Evolutionary conservation across 2,888 invertebrate species (phyloP).

Genomic region (Drosophila neonasuta): DNA sequence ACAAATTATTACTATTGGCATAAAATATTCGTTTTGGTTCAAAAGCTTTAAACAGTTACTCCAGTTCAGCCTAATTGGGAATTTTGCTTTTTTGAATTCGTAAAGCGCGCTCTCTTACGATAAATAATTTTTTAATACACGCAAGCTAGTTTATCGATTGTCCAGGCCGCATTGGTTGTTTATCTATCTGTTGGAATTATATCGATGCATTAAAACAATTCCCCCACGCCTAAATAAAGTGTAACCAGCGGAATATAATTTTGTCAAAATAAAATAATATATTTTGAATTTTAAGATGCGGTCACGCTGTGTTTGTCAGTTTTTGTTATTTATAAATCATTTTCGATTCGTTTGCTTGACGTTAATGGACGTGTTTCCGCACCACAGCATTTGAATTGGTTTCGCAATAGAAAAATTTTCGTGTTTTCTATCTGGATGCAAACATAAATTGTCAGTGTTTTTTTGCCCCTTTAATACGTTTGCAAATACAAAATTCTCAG

Average conservation of each 20-base stretch:
- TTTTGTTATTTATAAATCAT: constrained; percentile 66
- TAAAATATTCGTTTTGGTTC: too few species aligned
- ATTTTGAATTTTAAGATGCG: constrained; percentile 10
- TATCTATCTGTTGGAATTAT: not conserved
- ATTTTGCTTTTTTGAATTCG: not conserved
- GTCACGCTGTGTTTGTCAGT: constrained; percentile 24
- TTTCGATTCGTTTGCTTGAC: constrained; percentile 72
- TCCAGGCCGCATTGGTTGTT: not conserved
- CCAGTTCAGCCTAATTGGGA: too few species aligned
- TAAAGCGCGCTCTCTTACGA: not conserved
- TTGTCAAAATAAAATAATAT: constrained; percentile 29
- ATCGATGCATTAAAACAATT: not conserved
- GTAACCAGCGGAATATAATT: not conserved
- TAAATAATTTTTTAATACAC: not conserved
- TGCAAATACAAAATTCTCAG: constrained; percentile 69
- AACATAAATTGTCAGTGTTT: constrained; percentile 62
- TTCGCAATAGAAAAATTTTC: constrained; percentile 70
- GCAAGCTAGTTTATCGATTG: not conserved
- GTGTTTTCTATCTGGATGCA: constrained; percentile 67
- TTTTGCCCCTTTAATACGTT: constrained; percentile 38
- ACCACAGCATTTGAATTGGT: constrained; percentile 65
- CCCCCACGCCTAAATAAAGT: not conserved
- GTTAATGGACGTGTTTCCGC: constrained; percentile 66
- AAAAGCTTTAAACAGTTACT: too few species aligned
- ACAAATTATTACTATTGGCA: too few species aligned